These are phyloP conservation scores for Lagorchestes hirsutus DNA, from an alignment of 2,797 vertebrate species.

Conservation along the genomic window DNA sequence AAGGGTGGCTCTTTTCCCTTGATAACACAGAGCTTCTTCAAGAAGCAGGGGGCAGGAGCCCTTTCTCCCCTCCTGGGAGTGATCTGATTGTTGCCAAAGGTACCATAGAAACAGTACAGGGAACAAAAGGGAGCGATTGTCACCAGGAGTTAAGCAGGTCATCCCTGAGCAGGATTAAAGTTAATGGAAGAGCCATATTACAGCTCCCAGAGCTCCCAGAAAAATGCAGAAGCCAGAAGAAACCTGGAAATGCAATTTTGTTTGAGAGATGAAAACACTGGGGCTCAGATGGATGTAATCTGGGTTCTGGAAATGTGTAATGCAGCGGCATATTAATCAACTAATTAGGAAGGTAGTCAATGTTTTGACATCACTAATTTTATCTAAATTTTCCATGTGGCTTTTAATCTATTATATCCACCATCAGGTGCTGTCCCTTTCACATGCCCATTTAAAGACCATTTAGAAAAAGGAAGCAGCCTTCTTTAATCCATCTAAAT, in stretches of 20 bases:
- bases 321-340: not conserved
- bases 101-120: not conserved
- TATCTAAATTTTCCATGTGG: slow-evolving; percentile 10
- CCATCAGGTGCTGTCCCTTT: not conserved
- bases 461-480: slow-evolving; percentile 4
- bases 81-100: slow-evolving; percentile 10
- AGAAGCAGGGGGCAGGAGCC: not conserved
- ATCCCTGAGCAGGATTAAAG: slow-evolving; percentile 65
- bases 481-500: slow-evolving; percentile 60
- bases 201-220: slow-evolving; percentile 57
- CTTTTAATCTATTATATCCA: slow-evolving; percentile 42
- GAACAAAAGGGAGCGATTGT: slow-evolving; percentile 16
- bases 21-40: not conserved
- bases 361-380: slow-evolving; percentile 35
- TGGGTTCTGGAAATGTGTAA: not conserved
- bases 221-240: not conserved
- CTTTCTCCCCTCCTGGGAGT: not conserved
- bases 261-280: fast-evolving
- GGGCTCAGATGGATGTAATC: not conserved
- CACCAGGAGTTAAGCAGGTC: slow-evolving; percentile 49
- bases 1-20: not conserved
- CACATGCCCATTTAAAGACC: not conserved
- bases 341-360: slow-evolving; percentile 19
- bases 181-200: slow-evolving; percentile 58
- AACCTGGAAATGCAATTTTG: not conserved